A percentile compares a stretch with the other conserved stretches of the same genome.
These are phyloP conservation scores for Typhlomys cinereus DNA, from an alignment of 2,113 vertebrate species.

Conservation along the genomic window DNA sequence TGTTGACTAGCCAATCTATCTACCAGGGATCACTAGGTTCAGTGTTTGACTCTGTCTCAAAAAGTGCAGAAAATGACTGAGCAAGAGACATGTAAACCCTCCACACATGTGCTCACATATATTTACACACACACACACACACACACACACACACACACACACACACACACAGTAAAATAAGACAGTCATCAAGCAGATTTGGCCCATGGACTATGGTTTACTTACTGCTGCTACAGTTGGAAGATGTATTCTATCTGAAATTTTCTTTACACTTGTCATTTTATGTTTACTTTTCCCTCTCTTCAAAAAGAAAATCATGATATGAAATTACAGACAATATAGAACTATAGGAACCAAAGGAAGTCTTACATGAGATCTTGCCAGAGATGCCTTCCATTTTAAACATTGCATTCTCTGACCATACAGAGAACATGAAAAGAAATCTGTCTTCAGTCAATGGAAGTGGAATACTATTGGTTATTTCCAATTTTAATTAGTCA, in stretches of 20 bases:
- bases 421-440: background rate
- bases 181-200: background rate
- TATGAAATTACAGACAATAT: background rate
- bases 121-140: background rate
- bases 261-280: background rate
- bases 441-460: background rate
- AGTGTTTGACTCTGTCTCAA: background rate
- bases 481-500: background rate
- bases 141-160: background rate
- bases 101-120: background rate
- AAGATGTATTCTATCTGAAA: background rate
- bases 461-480: background rate
- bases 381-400: background rate
- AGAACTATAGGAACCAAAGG: background rate
- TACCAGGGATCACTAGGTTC: background rate
- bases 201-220: background rate
- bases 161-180: background rate
- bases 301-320: background rate
- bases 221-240: background rate
- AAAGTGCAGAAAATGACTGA: background rate
- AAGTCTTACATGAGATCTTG: background rate
- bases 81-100: background rate
- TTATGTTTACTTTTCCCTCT: background rate
- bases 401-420: background rate
- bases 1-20: background rate